phyloP scores from a whole-genome alignment of 2,888 invertebrate species.

The Caenorhabditis imperialis region DNA sequence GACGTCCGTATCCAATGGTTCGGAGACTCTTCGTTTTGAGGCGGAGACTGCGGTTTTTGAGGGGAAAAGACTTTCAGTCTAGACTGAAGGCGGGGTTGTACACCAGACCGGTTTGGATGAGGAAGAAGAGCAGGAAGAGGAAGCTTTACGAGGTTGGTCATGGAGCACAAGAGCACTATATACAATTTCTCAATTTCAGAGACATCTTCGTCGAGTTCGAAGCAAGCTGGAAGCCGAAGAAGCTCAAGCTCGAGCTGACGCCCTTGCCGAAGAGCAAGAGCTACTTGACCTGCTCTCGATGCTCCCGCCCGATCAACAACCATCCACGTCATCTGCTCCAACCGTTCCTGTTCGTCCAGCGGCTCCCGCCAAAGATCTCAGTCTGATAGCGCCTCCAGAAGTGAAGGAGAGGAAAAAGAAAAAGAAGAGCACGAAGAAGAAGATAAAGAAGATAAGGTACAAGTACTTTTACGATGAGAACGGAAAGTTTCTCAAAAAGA shows the following conservation, averaged over 20 bases:
- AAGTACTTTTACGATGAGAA: no score
- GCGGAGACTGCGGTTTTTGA: not conserved
- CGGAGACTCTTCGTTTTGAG: conserved; percentile 13
- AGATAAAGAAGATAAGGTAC: not conserved
- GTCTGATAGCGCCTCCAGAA: no score
- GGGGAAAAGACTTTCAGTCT: conserved; percentile 3
- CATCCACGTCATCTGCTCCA: no score
- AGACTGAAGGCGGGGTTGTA: conserved; percentile 14
- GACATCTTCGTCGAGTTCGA: not conserved
- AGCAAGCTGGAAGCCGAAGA: not conserved
- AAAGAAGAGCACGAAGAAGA: conserved; percentile 5
- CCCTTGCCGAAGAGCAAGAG: not conserved
- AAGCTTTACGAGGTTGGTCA: not conserved
- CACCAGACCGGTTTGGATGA: not conserved
- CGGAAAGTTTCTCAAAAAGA: conserved; percentile 1
- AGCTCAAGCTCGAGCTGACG: not conserved
- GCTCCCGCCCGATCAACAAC: no score
- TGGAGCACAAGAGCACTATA: not conserved
- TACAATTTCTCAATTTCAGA: not conserved
- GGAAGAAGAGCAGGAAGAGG: not conserved
- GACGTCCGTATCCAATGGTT: conserved; percentile 22
- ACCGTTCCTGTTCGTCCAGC: no score
- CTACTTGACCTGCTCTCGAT: no score
- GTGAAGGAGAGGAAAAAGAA: conserved; percentile 9
- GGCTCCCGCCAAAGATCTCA: no score